phyloP scores from a whole-genome alignment of 2,888 invertebrate species.

The Mythimna albipuncta region DNA sequence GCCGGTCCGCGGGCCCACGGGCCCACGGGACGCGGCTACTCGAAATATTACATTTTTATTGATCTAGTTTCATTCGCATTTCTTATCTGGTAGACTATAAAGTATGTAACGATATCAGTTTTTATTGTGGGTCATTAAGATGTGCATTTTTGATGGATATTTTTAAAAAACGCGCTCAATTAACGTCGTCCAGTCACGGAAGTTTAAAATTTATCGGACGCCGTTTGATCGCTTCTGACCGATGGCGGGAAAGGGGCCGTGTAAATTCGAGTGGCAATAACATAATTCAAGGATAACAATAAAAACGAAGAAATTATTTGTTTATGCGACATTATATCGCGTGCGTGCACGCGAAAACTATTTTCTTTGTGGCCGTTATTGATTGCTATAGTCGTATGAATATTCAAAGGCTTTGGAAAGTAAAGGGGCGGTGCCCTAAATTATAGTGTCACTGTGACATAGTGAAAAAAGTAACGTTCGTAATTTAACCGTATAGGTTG shows the following conservation, averaged over 20 bases:
- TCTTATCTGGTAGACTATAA: constrained; percentile 75
- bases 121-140: constrained; percentile 84
- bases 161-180: constrained; percentile 82
- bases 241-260: constrained; percentile 68
- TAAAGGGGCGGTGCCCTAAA: constrained; percentile 89
- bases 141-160: constrained; percentile 88
- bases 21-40: constrained; percentile 43
- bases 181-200: constrained; percentile 88
- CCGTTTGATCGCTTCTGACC: constrained; percentile 78
- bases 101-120: constrained; percentile 80
- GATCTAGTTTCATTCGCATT: constrained; percentile 74
- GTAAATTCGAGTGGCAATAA: constrained; percentile 80
- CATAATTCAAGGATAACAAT: constrained; percentile 83
- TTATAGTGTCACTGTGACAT: constrained; percentile 89
- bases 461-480: constrained; percentile 84
- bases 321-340: constrained; percentile 89
- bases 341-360: constrained; percentile 90
- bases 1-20: constrained; percentile 55
- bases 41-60: constrained; percentile 72
- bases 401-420: constrained; percentile 89
- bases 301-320: constrained; percentile 89
- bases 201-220: constrained; percentile 83
- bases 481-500: constrained; percentile 84
- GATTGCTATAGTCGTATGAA: constrained; percentile 90
- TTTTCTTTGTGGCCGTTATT: constrained; percentile 88